Conservation (phyloP, 1,140 invertebrate genomes). For the Hormaphis cornu region DNA sequence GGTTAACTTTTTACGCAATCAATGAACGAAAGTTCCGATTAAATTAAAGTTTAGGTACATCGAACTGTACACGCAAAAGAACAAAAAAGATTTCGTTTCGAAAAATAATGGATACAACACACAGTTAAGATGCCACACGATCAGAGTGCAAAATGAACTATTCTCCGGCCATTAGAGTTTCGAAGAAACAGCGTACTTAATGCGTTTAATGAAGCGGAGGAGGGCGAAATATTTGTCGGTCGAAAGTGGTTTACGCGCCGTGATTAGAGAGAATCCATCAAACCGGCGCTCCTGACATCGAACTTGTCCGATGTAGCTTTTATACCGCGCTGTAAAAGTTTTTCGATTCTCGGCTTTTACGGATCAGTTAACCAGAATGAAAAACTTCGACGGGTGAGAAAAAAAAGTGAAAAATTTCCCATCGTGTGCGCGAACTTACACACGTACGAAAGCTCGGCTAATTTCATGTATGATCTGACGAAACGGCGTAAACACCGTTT, state of each 20-base stretch:
- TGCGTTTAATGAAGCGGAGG: slow-evolving; percentile 16
- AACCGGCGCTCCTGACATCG: slow-evolving; percentile 26
- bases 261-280: slow-evolving; percentile 31
- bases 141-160: not conserved
- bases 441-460: not conserved
- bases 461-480: not conserved
- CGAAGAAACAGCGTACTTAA: slow-evolving; percentile 18
- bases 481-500: slow-evolving; percentile 22
- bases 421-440: not conserved
- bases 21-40: too few relatives aligned
- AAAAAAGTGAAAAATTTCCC: slow-evolving; percentile 12
- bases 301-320: slow-evolving; percentile 30
- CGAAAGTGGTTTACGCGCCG: slow-evolving; percentile 29
- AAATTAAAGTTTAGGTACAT: too few relatives aligned
- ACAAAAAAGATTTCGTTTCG: too few relatives aligned
- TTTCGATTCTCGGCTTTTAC: slow-evolving; percentile 31
- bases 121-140: too few relatives aligned
- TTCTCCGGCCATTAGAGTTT: not conserved
- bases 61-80: too few relatives aligned
- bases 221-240: slow-evolving; percentile 12
- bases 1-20: too few relatives aligned
- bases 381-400: slow-evolving; percentile 7
- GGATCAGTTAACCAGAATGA: slow-evolving; percentile 28
- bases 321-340: slow-evolving; percentile 25
- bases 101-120: too few relatives aligned